These are phyloP conservation scores for Ceyx margarethae DNA, from an alignment of 2,113 vertebrate species.

Conservation along the genomic window DNA sequence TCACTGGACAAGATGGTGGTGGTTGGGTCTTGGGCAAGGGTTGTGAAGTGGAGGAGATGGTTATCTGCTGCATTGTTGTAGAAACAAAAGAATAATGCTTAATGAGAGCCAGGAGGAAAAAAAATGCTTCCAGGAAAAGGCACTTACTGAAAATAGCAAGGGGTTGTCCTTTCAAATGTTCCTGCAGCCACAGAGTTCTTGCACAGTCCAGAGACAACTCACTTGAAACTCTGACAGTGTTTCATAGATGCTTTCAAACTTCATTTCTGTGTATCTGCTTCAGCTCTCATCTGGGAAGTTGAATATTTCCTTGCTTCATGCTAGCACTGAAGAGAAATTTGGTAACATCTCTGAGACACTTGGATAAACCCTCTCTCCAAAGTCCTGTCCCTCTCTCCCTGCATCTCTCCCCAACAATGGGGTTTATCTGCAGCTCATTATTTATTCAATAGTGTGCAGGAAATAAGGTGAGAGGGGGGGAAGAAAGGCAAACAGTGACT, in stretches of 20 bases:
- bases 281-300: neutral
- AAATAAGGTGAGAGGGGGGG: neutral
- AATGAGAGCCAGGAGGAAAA: neutral
- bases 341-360: neutral
- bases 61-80: neutral
- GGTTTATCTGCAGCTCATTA: neutral
- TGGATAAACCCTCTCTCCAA: neutral
- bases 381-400: neutral
- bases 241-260: neutral
- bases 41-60: neutral
- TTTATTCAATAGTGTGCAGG: neutral
- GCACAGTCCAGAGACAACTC: neutral
- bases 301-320: neutral
- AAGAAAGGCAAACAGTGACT: neutral
- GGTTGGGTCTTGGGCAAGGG: neutral
- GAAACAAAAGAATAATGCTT: neutral
- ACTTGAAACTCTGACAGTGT: neutral
- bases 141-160: neutral
- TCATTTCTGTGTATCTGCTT: neutral
- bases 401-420: accelerated
- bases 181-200: neutral
- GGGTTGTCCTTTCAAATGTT: neutral
- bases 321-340: neutral
- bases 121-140: neutral
- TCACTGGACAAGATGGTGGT: neutral